Evolutionary conservation across 2,113 vertebrate genomes (phyloP), one percentile per base, ranked within the genome.

Genomic region (Chaenocephalus aceratus): DNA sequence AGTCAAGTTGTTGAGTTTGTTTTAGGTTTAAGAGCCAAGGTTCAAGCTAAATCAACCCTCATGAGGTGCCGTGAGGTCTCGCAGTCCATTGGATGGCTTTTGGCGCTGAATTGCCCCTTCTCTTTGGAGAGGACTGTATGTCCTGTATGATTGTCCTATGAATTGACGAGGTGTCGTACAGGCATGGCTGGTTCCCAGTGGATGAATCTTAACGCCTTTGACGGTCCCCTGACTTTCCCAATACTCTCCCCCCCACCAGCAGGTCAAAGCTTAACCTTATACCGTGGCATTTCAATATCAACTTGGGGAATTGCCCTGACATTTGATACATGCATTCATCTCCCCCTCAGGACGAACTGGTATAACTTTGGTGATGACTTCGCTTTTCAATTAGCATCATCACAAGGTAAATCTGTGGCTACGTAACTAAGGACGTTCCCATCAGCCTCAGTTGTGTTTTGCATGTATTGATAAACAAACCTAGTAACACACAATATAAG

Each of bases 311-410:
- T 53, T 63, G 14, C 13, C 36, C n/a, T 54, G 15, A 56, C 10
- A 64, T 54, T 45, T 74, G 14, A 12, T n/a, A 45, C 21, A 64
- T 61, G 34, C 52, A 56, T n/a, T 62, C 49, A 64, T 70, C n/a
- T n/a, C 36, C 49, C 18, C 13, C 15, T 62, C 34, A 54, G 26
- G 23, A 63, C 48, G 6, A 56, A 56, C 48, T 57, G 21, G 16
- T 18, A 56, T 21, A 69, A 77, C 48, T 45, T 34, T 45, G 23
- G 16, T 46, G 14, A 48, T 63, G 41, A 34, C 36, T 30, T 69
- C 26, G n/a, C n/a, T 61, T 34, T 60, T n/a, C 46, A 53, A 67
- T 18, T 10, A 21, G 52, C 1, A 5, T 44, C 15, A 45, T 75
- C 14, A 36, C 6, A 45, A 73, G 21, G 6, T 45, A 16, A 36